Conservation (phyloP, 2,113 vertebrate genomes). For the Meles meles region DNA sequence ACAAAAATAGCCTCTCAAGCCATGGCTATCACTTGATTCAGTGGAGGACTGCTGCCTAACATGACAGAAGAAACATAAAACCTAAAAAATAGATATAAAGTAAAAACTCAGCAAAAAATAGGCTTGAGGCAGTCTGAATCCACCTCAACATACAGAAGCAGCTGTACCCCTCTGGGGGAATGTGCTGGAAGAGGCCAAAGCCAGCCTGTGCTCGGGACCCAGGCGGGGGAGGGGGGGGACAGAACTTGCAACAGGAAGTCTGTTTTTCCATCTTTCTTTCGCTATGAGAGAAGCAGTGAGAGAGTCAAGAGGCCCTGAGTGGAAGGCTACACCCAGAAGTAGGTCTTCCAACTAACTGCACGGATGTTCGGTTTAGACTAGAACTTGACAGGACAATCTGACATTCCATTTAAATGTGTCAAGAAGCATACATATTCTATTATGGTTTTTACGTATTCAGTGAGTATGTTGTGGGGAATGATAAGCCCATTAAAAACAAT, state of each 20-base stretch:
- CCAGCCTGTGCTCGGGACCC: not conserved
- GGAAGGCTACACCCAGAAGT: not conserved
- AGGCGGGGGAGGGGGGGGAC: not conserved
- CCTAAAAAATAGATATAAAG: not conserved
- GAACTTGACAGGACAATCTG: not conserved
- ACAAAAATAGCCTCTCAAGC: not conserved
- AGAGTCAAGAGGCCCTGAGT: not conserved
- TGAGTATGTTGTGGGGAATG: not conserved
- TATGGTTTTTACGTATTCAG: not conserved
- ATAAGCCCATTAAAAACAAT: not conserved
- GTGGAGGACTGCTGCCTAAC: not conserved
- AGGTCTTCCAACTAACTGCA: not conserved
- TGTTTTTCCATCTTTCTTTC: not conserved
- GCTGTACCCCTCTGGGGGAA: not conserved
- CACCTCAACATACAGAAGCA: not conserved
- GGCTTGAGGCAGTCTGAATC: not conserved
- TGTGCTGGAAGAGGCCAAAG: not conserved
- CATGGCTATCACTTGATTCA: not conserved
- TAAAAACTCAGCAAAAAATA: not conserved
- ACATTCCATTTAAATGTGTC: not conserved
- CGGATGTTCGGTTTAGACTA: not conserved
- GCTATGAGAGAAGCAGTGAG: not conserved
- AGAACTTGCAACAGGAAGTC: not conserved
- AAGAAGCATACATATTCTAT: not conserved
- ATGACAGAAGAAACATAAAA: not conserved